Percentiles rank a stretch among this genome's conserved stretches.
phyloP scores from a whole-genome alignment of 2,888 invertebrate genomes.

The Mesochorus sp. region DNA sequence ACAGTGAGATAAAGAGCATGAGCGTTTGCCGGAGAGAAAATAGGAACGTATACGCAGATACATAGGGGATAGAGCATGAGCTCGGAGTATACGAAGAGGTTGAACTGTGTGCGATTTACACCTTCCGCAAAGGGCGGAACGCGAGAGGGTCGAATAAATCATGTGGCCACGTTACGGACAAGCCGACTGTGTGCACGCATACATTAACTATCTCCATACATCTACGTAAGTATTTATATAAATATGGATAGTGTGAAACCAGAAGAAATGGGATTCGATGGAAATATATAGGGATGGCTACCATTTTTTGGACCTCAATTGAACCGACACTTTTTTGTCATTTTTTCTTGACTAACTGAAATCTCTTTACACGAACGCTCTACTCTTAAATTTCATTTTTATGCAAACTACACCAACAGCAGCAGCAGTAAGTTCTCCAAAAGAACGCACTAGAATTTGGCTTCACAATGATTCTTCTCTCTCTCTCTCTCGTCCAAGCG shows the following conservation, averaged over 20 bases:
- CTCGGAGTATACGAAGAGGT: slow-evolving; percentile 39
- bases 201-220: not conserved
- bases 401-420: not conserved
- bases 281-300: not conserved
- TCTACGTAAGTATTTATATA: not conserved
- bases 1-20: slow-evolving; percentile 4
- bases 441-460: slow-evolving; percentile 40
- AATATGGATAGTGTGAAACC: too few species aligned
- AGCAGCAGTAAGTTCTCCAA: not conserved
- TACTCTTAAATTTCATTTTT: not conserved
- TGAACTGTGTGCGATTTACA: slow-evolving; percentile 68
- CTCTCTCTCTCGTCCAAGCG: slow-evolving; percentile 16
- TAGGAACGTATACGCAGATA: slow-evolving; percentile 4
- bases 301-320: not conserved
- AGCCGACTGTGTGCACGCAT: slow-evolving; percentile 1
- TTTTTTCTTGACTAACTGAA: not conserved
- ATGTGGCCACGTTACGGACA: slow-evolving; percentile 52
- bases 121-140: slow-evolving; percentile 68
- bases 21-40: slow-evolving; percentile 5
- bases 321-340: not conserved
- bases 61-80: slow-evolving; percentile 32
- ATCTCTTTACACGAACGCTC: not conserved
- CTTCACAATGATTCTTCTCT: slow-evolving; percentile 50
- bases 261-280: too few species aligned
- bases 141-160: slow-evolving; percentile 69